phyloP scores from a whole-genome alignment of 2,797 vertebrate genomes.

The Aulostomus chinensis region DNA sequence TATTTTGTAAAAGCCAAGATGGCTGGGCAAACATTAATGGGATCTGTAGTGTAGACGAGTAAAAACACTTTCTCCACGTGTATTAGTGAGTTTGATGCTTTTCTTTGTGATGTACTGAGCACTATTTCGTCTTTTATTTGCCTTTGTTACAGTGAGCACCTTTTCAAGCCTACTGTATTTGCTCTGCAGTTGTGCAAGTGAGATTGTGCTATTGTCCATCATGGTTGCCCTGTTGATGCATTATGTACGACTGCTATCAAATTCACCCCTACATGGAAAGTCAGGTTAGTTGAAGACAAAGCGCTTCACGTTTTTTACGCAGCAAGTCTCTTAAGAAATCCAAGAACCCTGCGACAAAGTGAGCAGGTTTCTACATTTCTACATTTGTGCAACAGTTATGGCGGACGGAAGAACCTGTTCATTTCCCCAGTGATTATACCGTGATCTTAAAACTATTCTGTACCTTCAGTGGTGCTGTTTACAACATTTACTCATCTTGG shows the following conservation, averaged over 20 bases:
- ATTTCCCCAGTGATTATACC: conserved; percentile 1
- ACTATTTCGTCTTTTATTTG: conserved; percentile 24
- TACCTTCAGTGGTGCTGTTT: too few relatives aligned
- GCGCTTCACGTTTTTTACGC: conserved; percentile 1
- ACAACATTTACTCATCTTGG: conserved; percentile 8
- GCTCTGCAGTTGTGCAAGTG: conserved; percentile 45
- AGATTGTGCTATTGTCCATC: conserved; percentile 24
- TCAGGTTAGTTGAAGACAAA: conserved; percentile 15
- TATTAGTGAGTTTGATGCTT: conserved; percentile 1
- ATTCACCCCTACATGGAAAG: conserved; percentile 19
- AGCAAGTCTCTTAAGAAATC: conserved; percentile 5
- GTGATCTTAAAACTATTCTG: conserved; percentile 12
- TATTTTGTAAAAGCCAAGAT: conserved; percentile 19
- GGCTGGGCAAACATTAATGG: not conserved
- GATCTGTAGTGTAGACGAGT: conserved; percentile 4
- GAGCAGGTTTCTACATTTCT: conserved; percentile 14
- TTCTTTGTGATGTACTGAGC: conserved; percentile 11
- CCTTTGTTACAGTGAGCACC: conserved; percentile 47
- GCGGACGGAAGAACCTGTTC: conserved; percentile 8
- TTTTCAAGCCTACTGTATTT: conserved; percentile 34
- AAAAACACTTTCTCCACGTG: not conserved
- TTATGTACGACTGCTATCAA: conserved; percentile 9
- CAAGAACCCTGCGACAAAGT: conserved; percentile 7
- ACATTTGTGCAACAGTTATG: conserved; percentile 15
- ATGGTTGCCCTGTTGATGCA: conserved; percentile 21